These are phyloP conservation scores for Muscicapa adusta DNA, from an alignment of 2,113 vertebrate genomes.

Conservation along the genomic window DNA sequence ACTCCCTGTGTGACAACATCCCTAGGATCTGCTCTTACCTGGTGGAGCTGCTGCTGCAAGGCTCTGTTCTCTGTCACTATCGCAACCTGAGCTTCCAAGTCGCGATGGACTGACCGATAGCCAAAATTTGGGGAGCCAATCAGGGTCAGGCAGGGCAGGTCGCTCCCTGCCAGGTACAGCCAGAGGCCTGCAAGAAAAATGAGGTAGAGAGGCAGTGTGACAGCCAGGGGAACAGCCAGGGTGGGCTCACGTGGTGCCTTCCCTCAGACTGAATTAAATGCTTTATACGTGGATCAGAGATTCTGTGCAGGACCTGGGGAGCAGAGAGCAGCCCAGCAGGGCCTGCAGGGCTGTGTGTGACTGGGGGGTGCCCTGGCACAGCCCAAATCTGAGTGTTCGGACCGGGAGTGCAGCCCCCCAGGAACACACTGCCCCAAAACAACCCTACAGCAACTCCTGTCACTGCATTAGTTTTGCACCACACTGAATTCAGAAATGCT, in stretches of 20 bases:
- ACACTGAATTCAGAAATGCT: neutral
- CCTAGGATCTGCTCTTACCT: slow-evolving; percentile 67
- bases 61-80: slow-evolving; percentile 89
- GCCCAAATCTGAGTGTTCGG: accelerated
- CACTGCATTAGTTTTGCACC: neutral
- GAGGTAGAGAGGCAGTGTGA: neutral
- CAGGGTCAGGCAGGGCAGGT: slow-evolving; percentile 89
- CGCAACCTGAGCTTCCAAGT: slow-evolving; percentile 94
- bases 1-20: neutral
- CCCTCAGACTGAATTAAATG: neutral
- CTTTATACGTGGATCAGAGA: neutral
- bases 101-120: slow-evolving; percentile 93
- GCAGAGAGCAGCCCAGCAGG: neutral
- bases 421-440: neutral
- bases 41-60: slow-evolving; percentile 87
- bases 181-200: slow-evolving; percentile 85
- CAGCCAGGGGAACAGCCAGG: neutral
- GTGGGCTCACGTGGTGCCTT: neutral
- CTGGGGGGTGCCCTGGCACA: neutral
- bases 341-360: neutral
- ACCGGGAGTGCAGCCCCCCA: neutral
- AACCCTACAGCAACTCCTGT: neutral
- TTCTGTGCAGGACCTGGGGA: neutral
- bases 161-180: slow-evolving; percentile 89
- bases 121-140: slow-evolving; percentile 98